These are phyloP conservation scores for Prionailurus bengalensis DNA, from an alignment of 2,113 vertebrate genomes.

Conservation along the genomic window DNA sequence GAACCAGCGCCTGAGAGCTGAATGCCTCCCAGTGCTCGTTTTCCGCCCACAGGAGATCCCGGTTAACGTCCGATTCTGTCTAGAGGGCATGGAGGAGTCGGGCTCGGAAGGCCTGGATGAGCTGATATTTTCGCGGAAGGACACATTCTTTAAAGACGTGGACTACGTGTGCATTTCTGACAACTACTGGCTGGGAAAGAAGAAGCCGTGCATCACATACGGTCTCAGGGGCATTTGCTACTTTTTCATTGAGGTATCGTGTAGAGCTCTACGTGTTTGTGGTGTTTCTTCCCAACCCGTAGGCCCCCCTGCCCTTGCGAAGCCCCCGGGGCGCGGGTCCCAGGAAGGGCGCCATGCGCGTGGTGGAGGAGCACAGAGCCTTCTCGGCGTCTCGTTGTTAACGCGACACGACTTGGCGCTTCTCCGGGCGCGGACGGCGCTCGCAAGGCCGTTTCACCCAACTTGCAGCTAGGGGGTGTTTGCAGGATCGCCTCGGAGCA, in stretches of 20 bases:
- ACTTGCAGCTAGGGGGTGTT: neutral
- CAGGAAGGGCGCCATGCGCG: rapidly evolving
- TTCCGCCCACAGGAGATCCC: slow-evolving; percentile 91
- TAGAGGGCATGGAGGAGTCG: slow-evolving; percentile 99
- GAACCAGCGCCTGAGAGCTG: rapidly evolving
- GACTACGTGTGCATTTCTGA: slow-evolving; percentile 98
- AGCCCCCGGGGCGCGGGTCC: rapidly evolving
- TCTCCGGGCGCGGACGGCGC: too few relatives aligned
- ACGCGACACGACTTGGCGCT: neutral
- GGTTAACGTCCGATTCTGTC: slow-evolving; percentile 97
- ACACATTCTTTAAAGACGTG: slow-evolving; percentile 95
- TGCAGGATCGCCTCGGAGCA: neutral
- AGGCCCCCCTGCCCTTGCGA: neutral
- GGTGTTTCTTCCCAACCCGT: too few relatives aligned
- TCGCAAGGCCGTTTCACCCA: rapidly evolving
- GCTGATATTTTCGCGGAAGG: slow-evolving; percentile 92
- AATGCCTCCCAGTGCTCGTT: rapidly evolving
- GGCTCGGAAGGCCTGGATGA: slow-evolving; percentile 97
- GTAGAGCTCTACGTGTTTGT: rapidly evolving
- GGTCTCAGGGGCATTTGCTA: slow-evolving; percentile 97
- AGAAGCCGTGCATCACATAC: slow-evolving; percentile 97
- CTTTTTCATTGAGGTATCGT: slow-evolving; percentile 93
- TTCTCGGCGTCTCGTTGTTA: neutral
- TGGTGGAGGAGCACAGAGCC: neutral
- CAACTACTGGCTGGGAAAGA: slow-evolving; percentile 99